Percentiles rank a stretch among this genome's conserved stretches.
Conservation (phyloP, 1,140 invertebrate species). For the Rhopalosiphum padi region DNA sequence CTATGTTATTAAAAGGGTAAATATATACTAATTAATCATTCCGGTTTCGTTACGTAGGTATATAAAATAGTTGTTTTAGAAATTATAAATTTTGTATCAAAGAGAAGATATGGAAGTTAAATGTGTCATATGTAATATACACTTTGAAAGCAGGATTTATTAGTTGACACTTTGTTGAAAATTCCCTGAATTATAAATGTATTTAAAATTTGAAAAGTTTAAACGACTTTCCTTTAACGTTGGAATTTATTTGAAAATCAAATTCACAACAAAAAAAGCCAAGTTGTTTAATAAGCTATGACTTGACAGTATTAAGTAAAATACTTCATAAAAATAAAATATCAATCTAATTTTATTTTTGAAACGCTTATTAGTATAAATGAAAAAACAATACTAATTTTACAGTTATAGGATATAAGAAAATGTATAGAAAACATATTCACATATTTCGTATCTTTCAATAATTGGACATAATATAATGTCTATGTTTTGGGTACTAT, state of each 20-base stretch:
- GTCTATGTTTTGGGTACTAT: neutral
- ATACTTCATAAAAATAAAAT: neutral
- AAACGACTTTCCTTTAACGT: neutral
- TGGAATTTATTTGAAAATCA: neutral
- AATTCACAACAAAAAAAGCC: neutral
- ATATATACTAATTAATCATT: conserved; percentile 9
- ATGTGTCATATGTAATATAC: conserved; percentile 4
- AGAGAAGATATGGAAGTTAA: neutral
- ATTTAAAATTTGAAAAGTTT: neutral
- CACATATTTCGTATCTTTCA: neutral
- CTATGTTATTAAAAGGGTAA: neutral
- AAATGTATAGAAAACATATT: no score
- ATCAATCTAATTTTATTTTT: neutral
- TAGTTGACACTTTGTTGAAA: neutral
- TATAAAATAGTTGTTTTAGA: neutral
- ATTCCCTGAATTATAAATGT: neutral
- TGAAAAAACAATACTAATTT: neutral
- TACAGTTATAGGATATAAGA: neutral
- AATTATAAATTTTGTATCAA: conserved; percentile 15
- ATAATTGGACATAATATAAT: neutral
- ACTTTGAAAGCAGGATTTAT: conserved; percentile 8
- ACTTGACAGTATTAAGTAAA: neutral
- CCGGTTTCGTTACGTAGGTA: neutral
- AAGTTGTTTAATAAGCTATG: neutral
- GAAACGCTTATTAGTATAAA: no score